These are phyloP conservation scores for Phrynocephalus guinanensis DNA, from an alignment of 2,797 vertebrate species.

Conservation along the genomic window DNA sequence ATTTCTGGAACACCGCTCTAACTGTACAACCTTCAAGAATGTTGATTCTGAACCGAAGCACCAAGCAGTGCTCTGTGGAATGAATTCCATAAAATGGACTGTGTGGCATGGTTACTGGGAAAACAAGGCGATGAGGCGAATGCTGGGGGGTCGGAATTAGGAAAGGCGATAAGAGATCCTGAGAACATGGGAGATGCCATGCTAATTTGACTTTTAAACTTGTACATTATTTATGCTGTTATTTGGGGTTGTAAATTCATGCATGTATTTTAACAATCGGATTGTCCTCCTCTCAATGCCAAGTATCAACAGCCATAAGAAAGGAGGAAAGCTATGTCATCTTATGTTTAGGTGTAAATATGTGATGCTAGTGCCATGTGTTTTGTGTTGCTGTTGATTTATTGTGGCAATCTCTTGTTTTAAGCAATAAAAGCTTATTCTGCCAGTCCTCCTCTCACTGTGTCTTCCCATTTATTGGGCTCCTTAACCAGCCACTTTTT, in stretches of 20 bases:
- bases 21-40: not conserved
- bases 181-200: not conserved
- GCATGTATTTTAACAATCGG: not conserved
- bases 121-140: not conserved
- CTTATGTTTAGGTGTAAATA: too few relatives aligned
- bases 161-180: not conserved
- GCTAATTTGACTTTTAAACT: too few relatives aligned
- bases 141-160: not conserved
- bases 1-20: not conserved
- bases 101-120: too few relatives aligned
- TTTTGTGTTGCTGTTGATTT: too few relatives aligned
- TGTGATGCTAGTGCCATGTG: too few relatives aligned
- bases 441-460: not conserved
- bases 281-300: not conserved
- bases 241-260: not conserved
- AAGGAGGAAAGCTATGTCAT: too few relatives aligned
- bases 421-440: too few relatives aligned
- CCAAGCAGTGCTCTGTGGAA: not conserved
- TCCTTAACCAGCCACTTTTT: not conserved
- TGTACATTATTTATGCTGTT: not conserved
- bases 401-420: too few relatives aligned
- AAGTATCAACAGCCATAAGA: too few relatives aligned
- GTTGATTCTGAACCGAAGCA: not conserved
- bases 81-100: not conserved
- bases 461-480: not conserved